Evolutionary conservation across 2,888 invertebrate genomes (phyloP).

Genomic region (Microctonus hyperodae): DNA sequence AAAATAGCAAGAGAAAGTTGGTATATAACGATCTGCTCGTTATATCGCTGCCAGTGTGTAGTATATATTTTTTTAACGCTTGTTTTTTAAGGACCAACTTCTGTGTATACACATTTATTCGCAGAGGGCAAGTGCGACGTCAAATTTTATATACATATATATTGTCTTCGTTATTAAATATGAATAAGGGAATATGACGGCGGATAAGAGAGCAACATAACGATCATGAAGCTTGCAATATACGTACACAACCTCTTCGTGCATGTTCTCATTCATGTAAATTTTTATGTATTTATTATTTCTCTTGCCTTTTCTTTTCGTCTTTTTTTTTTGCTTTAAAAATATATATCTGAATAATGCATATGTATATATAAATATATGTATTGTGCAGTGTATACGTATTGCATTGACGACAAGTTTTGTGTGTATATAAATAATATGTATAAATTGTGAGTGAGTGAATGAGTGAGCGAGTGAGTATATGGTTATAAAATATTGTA

Average conservation of each 20-base stretch:
- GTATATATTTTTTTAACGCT: not conserved
- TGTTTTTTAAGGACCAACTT: not conserved
- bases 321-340: too few species aligned
- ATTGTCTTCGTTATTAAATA: constrained; percentile 14
- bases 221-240: too few species aligned
- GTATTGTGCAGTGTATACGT: too few species aligned
- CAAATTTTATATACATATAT: too few species aligned
- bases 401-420: constrained; percentile 26
- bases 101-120: not conserved
- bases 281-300: constrained; percentile 37
- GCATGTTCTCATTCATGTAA: constrained; percentile 56
- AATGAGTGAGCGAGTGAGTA: not conserved
- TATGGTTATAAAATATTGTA: constrained; percentile 8
- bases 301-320: too few species aligned
- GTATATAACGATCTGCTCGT: constrained; percentile 3
- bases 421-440: not conserved
- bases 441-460: not conserved
- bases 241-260: not conserved
- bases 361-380: too few species aligned
- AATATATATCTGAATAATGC: constrained; percentile 55
- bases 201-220: constrained; percentile 57
- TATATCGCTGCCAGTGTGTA: not conserved
- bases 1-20: constrained; percentile 9
- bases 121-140: not conserved
- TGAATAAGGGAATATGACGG: constrained; percentile 22